These are phyloP conservation scores for Recurvirostra avosetta DNA, from an alignment of 2,113 vertebrate genomes.

Conservation along the genomic window DNA sequence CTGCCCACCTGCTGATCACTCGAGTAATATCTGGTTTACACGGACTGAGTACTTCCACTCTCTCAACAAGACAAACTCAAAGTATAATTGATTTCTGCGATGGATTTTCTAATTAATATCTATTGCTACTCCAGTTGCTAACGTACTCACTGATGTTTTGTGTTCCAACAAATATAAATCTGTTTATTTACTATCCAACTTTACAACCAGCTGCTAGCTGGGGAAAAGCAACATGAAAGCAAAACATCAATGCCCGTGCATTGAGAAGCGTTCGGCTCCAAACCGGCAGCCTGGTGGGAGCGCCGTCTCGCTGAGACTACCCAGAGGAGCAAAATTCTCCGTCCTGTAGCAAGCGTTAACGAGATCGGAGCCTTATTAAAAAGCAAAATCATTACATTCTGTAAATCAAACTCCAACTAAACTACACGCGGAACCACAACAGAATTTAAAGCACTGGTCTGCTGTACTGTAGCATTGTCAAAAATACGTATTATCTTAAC, in stretches of 20 bases:
- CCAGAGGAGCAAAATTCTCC: neutral
- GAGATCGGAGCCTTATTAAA: neutral
- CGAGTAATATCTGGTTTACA: neutral
- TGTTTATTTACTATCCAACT: neutral
- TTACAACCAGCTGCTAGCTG: neutral
- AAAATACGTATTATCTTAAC: neutral
- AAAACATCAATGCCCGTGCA: neutral
- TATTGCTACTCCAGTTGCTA: conserved; percentile 10
- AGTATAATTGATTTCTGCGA: conserved; percentile 61
- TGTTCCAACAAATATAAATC: conserved; percentile 35
- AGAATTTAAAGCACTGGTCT: neutral
- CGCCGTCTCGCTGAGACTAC: neutral
- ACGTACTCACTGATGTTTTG: conserved; percentile 31
- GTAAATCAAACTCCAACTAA: neutral
- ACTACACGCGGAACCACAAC: neutral
- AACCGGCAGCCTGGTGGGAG: neutral
- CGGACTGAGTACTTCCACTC: neutral
- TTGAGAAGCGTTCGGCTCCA: neutral
- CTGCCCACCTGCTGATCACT: conserved; percentile 23
- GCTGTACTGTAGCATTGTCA: neutral
- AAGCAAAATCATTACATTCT: neutral
- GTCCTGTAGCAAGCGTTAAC: neutral
- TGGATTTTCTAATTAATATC: conserved; percentile 62
- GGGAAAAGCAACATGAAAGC: neutral
- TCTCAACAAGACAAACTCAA: conserved; percentile 26